These are phyloP conservation scores for Sebastes flavidus DNA, from an alignment of 2,797 vertebrate genomes.

Conservation along the genomic window DNA sequence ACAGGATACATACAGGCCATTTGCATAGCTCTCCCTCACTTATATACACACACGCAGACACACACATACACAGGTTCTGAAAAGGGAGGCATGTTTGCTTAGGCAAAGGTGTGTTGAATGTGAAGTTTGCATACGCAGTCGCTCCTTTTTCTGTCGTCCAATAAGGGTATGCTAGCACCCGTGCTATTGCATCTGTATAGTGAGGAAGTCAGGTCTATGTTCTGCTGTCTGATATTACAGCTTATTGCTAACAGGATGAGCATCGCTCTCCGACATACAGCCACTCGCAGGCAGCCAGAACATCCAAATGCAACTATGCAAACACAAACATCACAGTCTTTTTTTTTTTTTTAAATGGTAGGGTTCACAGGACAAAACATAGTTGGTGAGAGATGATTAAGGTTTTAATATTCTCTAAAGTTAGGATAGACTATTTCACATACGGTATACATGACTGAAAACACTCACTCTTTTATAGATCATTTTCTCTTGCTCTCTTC, in stretches of 20 bases:
- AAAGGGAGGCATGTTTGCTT: constrained; percentile 65
- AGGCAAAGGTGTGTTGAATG: constrained; percentile 69
- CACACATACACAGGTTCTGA: constrained; percentile 20
- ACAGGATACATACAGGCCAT: constrained; percentile 58
- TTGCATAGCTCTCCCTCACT: constrained; percentile 77
- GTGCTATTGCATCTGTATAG: constrained; percentile 73
- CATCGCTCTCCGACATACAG: constrained; percentile 61
- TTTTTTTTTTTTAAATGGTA: constrained; percentile 52
- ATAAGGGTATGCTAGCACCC: constrained; percentile 70
- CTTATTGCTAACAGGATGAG: constrained; percentile 78
- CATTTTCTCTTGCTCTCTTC: constrained; percentile 45
- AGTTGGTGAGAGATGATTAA: constrained; percentile 41
- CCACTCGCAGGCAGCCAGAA: constrained; percentile 58
- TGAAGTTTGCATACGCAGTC: constrained; percentile 73
- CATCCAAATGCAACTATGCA: constrained; percentile 58
- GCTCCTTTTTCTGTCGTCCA: constrained; percentile 53
- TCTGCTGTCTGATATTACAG: constrained; percentile 71
- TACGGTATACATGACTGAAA: constrained; percentile 44
- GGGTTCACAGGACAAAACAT: constrained; percentile 55
- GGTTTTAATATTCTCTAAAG: constrained; percentile 45
- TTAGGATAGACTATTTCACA: constrained; percentile 55
- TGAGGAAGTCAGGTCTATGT: constrained; percentile 66
- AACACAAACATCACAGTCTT: constrained; percentile 69
- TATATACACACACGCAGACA: constrained; percentile 23
- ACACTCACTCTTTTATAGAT: constrained; percentile 32